Evolutionary conservation across 2,797 vertebrate species (phyloP).

Genomic region (Spondyliosoma cantharus): DNA sequence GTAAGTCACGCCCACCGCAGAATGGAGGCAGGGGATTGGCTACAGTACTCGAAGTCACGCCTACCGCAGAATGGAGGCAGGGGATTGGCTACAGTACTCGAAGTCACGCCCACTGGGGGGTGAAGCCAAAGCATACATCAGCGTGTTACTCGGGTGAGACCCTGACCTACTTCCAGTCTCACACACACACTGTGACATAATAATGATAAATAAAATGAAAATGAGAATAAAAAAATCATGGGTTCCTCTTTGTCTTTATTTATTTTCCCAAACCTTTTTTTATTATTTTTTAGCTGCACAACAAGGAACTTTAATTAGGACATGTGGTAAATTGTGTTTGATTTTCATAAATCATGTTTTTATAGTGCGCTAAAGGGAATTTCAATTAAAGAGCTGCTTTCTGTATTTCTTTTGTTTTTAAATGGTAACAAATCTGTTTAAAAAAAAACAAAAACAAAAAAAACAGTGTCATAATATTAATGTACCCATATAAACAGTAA

Average conservation of each 20-base stretch:
- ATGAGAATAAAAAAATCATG: neutral
- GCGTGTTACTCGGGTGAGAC: neutral
- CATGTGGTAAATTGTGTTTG: too few species aligned
- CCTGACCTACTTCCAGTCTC: constrained; percentile 27
- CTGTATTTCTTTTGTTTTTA: too few species aligned
- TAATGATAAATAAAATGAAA: neutral
- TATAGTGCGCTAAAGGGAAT: neutral
- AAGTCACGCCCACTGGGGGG: neutral
- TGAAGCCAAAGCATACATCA: neutral
- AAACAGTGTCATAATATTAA: neutral
- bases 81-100: constrained; percentile 46
- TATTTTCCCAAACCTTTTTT: too few species aligned
- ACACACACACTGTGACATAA: neutral
- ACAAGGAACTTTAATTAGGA: too few species aligned
- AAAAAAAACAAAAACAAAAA: too few species aligned
- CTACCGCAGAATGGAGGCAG: constrained; percentile 7
- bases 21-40: constrained; percentile 56
- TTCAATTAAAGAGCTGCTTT: too few species aligned
- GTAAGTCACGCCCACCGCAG: constrained; percentile 43
- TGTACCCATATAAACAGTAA: neutral
- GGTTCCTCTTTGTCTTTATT: neutral
- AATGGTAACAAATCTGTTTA: too few species aligned
- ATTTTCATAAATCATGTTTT: too few species aligned
- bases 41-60: neutral
- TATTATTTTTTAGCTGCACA: too few species aligned